Evolutionary conservation across 2,888 invertebrate species (phyloP).

Genomic region (Cerceris rybyensis): DNA sequence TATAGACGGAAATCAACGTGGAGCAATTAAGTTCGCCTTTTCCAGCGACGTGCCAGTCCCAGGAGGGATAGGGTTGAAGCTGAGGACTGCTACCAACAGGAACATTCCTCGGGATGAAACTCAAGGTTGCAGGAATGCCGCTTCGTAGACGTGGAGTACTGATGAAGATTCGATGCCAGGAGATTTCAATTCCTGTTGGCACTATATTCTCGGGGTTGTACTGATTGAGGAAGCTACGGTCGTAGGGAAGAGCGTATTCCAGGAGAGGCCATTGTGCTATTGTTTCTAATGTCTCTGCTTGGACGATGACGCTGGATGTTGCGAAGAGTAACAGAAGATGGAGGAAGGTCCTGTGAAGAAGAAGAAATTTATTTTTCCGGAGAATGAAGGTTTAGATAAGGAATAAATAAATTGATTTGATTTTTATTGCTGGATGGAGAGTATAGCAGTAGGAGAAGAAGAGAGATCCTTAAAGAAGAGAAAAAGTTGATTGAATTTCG

Average conservation of each 20-base stretch:
- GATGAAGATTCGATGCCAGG: constrained; percentile 88
- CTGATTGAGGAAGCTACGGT: constrained; percentile 75
- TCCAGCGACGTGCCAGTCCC: constrained; percentile 90
- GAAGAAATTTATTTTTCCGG: constrained; percentile 1
- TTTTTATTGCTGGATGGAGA: no score
- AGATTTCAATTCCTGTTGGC: constrained; percentile 89
- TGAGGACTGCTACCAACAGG: constrained; percentile 88
- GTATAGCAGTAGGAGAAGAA: no score
- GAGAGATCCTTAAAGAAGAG: no score
- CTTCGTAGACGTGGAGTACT: constrained; percentile 88
- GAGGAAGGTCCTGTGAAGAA: constrained; percentile 41
- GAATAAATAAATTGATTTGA: no score
- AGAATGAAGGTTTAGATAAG: no score
- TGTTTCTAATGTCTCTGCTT: constrained; percentile 76
- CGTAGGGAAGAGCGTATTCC: constrained; percentile 80
- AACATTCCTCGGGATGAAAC: constrained; percentile 86
- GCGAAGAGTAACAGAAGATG: no score
- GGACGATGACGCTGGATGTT: background rate
- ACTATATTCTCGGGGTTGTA: constrained; percentile 89
- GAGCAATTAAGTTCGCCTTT: constrained; percentile 89
- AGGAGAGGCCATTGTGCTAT: constrained; percentile 82
- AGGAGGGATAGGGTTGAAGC: constrained; percentile 89
- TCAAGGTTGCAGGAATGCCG: constrained; percentile 90
- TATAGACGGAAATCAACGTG: constrained; percentile 90
- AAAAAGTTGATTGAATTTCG: no score